Percentiles rank a stretch among this genome's conserved stretches.
phyloP scores from a whole-genome alignment of 2,113 vertebrate species.

The Circaetus cinerascens region DNA sequence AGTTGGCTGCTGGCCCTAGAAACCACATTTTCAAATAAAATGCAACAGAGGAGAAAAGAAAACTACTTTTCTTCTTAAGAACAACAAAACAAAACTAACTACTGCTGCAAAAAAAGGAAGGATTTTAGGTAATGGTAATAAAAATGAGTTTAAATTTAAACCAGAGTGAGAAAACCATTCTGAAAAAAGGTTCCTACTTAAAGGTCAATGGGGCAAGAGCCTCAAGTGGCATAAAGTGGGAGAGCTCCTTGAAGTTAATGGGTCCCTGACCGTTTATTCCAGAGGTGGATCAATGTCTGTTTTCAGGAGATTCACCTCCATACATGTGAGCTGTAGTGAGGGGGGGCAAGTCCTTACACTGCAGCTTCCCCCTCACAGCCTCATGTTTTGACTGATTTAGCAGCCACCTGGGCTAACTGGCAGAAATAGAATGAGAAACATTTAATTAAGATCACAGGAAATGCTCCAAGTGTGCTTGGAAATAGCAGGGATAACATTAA shows the following conservation, averaged over 20 bases:
- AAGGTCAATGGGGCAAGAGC: not conserved
- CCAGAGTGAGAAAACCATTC: not conserved
- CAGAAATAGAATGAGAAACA: not conserved
- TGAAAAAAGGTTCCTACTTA: not conserved
- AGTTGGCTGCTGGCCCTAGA: slow-evolving; percentile 36
- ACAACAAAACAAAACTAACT: slow-evolving; percentile 19
- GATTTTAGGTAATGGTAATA: not conserved
- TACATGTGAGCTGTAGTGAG: not conserved
- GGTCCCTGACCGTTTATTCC: not conserved
- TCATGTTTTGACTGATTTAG: not conserved
- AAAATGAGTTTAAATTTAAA: slow-evolving; percentile 1
- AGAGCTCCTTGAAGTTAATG: not conserved
- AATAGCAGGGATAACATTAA: not conserved
- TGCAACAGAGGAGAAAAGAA: slow-evolving; percentile 11
- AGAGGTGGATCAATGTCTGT: not conserved
- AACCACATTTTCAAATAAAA: slow-evolving; percentile 61
- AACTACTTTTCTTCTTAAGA: slow-evolving; percentile 3
- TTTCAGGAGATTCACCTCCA: not conserved
- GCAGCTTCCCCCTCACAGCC: not conserved
- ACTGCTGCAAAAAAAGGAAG: not conserved
- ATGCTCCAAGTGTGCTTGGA: slow-evolving; percentile 10
- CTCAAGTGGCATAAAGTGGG: not conserved
- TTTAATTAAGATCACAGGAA: slow-evolving; percentile 37
- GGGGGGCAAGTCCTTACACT: not conserved
- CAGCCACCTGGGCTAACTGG: not conserved